A percentile compares a stretch with the other conserved stretches of the same genome.
phyloP scores from a whole-genome alignment of 2,113 vertebrate genomes.

The Casuarius casuarius region DNA sequence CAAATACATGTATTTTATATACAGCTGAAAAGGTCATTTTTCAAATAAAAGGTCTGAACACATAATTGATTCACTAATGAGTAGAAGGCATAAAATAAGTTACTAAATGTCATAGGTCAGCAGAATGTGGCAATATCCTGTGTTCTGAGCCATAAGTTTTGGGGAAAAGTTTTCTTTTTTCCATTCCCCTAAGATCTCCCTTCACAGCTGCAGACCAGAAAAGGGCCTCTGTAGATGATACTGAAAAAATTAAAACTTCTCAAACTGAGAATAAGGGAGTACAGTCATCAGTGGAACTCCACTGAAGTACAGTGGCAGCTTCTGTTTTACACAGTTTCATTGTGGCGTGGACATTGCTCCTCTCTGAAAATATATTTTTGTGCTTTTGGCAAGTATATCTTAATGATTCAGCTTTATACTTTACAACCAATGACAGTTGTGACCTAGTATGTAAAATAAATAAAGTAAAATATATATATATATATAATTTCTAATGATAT shows the following conservation, averaged over 20 bases:
- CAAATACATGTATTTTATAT: background rate
- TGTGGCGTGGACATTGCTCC: background rate
- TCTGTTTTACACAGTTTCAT: background rate
- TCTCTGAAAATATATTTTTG: background rate
- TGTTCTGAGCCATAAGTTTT: background rate
- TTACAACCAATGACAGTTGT: background rate
- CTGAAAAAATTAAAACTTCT: background rate
- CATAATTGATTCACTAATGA: background rate
- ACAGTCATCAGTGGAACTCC: background rate
- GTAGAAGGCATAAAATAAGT: background rate
- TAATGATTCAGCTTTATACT: background rate
- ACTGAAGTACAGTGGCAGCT: background rate
- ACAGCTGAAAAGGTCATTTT: background rate
- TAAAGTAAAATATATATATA: too few relatives aligned
- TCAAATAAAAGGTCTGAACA: background rate
- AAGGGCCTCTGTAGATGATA: background rate
- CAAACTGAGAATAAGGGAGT: background rate
- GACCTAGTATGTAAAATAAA: background rate
- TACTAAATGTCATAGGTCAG: background rate
- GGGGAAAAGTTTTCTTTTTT: too few relatives aligned
- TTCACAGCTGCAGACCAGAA: background rate
- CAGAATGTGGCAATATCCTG: background rate
- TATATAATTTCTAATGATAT: too few relatives aligned
- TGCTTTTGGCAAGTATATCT: background rate
- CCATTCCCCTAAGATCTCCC: background rate